Percentiles rank a stretch among this genome's conserved stretches.
These are phyloP conservation scores for Agapostemon virescens DNA, from an alignment of 2,888 invertebrate species.

Conservation along the genomic window DNA sequence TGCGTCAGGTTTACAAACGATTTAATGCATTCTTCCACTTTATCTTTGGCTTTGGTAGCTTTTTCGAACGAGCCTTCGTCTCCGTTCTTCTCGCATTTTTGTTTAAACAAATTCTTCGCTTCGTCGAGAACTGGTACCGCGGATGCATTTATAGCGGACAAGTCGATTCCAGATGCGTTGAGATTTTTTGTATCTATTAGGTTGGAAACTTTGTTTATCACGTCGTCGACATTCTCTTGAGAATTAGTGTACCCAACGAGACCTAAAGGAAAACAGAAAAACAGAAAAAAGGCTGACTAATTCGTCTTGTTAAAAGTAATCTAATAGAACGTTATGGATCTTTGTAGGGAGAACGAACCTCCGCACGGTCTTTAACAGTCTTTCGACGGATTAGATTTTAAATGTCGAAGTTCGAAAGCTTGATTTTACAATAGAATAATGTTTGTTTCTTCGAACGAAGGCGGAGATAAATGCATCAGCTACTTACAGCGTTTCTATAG, in stretches of 20 bases:
- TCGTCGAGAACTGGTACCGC: conserved; percentile 79
- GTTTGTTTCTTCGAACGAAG: neutral
- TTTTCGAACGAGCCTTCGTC: conserved; percentile 82
- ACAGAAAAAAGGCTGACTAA: neutral
- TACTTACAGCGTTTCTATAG: neutral
- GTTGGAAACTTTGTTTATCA: conserved; percentile 54
- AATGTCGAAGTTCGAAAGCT: conserved; percentile 7
- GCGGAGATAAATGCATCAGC: conserved; percentile 29
- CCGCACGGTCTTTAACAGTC: neutral
- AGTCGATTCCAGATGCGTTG: conserved; percentile 66
- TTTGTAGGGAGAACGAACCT: neutral
- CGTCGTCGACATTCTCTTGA: conserved; percentile 62
- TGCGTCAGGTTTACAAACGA: conserved; percentile 83
- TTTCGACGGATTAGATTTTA: conserved; percentile 4
- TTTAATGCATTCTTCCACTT: conserved; percentile 83
- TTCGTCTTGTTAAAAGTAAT: conserved; percentile 6
- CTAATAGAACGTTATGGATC: neutral
- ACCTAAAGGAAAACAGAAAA: conserved; percentile 48
- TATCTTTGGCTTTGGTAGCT: conserved; percentile 80
- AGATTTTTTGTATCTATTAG: conserved; percentile 70
- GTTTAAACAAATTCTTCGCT: conserved; percentile 82
- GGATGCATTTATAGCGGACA: conserved; percentile 72
- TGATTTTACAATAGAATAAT: neutral
- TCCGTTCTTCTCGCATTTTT: conserved; percentile 86
- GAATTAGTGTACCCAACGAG: conserved; percentile 52